Percentiles rank a stretch among this genome's conserved stretches.
phyloP scores from a whole-genome alignment of 1,140 invertebrate species.

The Euschistus heros region DNA sequence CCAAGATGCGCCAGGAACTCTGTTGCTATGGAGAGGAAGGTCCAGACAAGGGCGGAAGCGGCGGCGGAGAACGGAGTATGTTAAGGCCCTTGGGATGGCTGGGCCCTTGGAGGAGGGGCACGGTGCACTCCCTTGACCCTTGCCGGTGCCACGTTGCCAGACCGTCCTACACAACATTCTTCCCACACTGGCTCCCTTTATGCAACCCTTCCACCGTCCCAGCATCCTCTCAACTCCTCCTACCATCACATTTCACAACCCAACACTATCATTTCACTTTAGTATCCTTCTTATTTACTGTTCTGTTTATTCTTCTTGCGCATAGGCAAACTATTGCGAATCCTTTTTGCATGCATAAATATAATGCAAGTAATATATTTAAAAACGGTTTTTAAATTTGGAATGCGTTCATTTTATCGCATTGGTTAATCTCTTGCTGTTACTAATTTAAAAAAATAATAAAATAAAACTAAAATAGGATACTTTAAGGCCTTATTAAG shows the following conservation, averaged over 20 bases:
- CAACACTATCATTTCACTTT: background rate
- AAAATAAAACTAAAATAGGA: too few relatives aligned
- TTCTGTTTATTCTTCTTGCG: too few relatives aligned
- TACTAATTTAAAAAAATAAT: too few relatives aligned
- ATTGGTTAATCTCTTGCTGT: too few relatives aligned
- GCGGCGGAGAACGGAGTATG: constrained; percentile 25
- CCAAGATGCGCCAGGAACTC: too few relatives aligned
- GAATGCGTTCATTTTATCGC: too few relatives aligned
- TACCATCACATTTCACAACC: background rate
- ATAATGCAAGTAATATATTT: too few relatives aligned
- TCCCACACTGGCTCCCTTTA: background rate
- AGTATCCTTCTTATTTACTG: too few relatives aligned
- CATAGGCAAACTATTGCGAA: too few relatives aligned
- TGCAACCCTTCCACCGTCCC: background rate
- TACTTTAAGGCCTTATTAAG: too few relatives aligned
- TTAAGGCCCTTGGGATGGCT: constrained; percentile 14
- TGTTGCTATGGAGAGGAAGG: background rate
- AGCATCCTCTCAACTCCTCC: background rate
- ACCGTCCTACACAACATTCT: constrained; percentile 8
- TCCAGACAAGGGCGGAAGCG: background rate
- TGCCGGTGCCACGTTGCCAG: constrained; percentile 7
- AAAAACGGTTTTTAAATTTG: too few relatives aligned
- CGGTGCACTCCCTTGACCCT: constrained; percentile 9
- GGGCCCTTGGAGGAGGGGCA: constrained; percentile 11
- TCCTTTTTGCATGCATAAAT: too few relatives aligned